phyloP scores from a whole-genome alignment of 2,888 invertebrate genomes.

The Dexiosoma caninum region DNA sequence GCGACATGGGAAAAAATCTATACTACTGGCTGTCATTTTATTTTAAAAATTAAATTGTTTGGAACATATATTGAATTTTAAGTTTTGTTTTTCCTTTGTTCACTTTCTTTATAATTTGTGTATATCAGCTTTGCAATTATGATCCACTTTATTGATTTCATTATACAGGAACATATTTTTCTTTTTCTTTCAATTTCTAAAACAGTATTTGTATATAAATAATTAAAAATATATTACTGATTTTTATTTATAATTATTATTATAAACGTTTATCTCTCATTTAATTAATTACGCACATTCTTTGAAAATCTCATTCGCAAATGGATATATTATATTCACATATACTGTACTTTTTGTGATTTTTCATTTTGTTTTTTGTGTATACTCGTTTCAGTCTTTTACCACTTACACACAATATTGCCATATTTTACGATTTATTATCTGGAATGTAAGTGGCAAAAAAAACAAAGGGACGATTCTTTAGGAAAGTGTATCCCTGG shows the following conservation, averaged over 20 bases:
- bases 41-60: background rate
- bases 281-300: too few relatives aligned
- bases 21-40: constrained; percentile 54
- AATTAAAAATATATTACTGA: background rate
- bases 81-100: background rate
- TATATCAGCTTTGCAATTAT: background rate
- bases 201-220: background rate
- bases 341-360: constrained; percentile 52
- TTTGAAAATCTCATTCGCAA: background rate
- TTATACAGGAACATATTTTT: background rate
- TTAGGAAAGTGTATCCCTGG: too few relatives aligned
- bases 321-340: constrained; percentile 5
- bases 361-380: constrained; percentile 42
- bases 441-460: too few relatives aligned
- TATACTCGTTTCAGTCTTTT: constrained; percentile 25
- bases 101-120: background rate
- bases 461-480: too few relatives aligned
- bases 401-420: background rate
- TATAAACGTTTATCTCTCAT: background rate
- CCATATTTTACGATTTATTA: background rate
- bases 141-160: background rate
- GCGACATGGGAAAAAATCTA: constrained; percentile 50
- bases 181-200: background rate
- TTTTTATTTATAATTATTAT: background rate
- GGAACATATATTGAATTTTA: background rate